Evolutionary conservation across 2,888 invertebrate species (phyloP).

Genomic region (Nasonovia ribisnigri): DNA sequence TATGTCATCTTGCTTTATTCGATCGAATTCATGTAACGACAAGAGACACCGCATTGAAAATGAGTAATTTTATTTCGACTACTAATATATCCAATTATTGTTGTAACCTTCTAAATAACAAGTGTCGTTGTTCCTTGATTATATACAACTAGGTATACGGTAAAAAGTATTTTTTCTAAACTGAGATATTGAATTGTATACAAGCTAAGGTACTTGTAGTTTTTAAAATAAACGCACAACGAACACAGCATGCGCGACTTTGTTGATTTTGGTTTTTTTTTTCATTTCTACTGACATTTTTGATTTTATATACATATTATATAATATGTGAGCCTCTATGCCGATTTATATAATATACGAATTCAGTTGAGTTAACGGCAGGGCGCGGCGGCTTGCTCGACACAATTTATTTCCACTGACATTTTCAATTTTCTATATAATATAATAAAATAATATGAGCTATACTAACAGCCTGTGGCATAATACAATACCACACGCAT

Average conservation of each 20-base stretch:
- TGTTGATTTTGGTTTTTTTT: neutral
- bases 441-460: neutral
- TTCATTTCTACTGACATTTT: neutral
- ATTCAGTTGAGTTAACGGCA: neutral
- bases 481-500: neutral
- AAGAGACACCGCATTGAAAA: neutral
- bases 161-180: neutral
- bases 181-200: neutral
- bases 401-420: neutral
- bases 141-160: neutral
- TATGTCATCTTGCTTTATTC: neutral
- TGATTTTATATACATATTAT: neutral
- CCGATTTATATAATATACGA: neutral
- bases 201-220: neutral
- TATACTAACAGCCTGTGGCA: neutral
- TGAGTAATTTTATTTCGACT: neutral
- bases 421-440: slow-evolving; percentile 1
- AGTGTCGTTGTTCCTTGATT: neutral
- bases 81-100: neutral
- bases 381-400: neutral
- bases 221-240: too few relatives aligned
- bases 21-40: neutral
- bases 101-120: neutral
- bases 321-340: neutral
- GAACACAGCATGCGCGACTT: neutral